Evolutionary conservation across 2,888 invertebrate genomes (phyloP), one percentile per base, ranked within the genome.

Genomic region (Salpingus planirostris): DNA sequence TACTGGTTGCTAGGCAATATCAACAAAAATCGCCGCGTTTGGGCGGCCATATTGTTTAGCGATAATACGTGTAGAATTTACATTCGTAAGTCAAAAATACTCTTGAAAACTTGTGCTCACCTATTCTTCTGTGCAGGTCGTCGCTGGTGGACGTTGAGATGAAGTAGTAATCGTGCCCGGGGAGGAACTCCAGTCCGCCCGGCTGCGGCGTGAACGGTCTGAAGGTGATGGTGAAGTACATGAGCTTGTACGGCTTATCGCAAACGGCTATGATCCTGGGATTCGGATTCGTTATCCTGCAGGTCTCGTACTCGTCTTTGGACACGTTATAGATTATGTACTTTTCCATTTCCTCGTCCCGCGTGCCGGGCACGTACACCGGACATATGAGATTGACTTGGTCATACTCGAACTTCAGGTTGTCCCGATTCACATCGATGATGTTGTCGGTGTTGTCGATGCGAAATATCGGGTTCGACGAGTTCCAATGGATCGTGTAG

Each of bases 361-460:
- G 81, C 28, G 88, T 86, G 36, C 84, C 88, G 13, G 87, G 85
- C 37, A 82, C 79, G 60, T 92, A 92, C 36, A 87, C 86, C 29
- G 92, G 92, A 71, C 92, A 93, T 62, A 92, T 89, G 64, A 93
- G 85, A 62, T 92, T 91, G 57, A 92, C 91, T 71, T 92, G 92
- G 66, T 93, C 92, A 65, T 89, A 92, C 64, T 92, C 91, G 64
- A 89, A 91, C 59, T 86, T 85, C 50, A 62, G 47, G 65, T 92
- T 92, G 49, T 89, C 88, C 68, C 88, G 85, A 70, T 92, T 92
- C 54, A 93, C 84, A 67, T 93, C 92, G 65, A 92, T 91, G 66
- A 93, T 90, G 67, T 93, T 91, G 68, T 93, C 92, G 27, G 92
- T 92, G 68, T 93, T 93, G 75, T 93, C 92, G 76, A 92, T 92